Evolutionary conservation across 2,113 vertebrate genomes (phyloP).

Genomic region (Perca schrenkii): DNA sequence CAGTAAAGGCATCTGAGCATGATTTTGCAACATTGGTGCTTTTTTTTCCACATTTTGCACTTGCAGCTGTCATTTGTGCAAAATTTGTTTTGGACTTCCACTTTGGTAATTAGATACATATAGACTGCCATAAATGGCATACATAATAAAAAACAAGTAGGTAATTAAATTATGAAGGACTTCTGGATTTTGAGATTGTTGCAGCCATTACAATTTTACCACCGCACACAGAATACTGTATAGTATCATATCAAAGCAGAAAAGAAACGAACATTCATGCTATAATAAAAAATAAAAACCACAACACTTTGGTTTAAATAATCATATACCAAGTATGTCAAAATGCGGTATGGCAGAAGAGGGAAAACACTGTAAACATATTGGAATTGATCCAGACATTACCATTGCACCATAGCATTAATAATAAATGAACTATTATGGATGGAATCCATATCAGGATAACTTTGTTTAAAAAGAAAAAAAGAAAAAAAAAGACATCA

Average conservation of each 20-base stretch:
- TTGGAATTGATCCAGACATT: background rate
- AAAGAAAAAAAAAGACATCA: constrained; percentile 4
- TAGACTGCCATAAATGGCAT: background rate
- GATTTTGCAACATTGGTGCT: too few relatives aligned
- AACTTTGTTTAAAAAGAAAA: background rate
- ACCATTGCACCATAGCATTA: background rate
- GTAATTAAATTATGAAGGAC: too few relatives aligned
- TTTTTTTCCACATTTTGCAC: too few relatives aligned
- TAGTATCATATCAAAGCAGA: too few relatives aligned
- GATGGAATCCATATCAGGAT: background rate
- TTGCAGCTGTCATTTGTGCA: too few relatives aligned
- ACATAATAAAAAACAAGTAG: too few relatives aligned
- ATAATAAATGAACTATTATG: background rate
- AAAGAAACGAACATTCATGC: too few relatives aligned
- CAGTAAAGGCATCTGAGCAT: too few relatives aligned
- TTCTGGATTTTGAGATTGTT: background rate
- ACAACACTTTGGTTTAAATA: background rate
- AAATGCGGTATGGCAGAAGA: background rate
- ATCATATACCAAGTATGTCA: background rate
- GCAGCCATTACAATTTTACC: background rate
- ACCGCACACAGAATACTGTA: background rate
- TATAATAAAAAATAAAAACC: background rate
- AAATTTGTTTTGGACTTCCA: background rate
- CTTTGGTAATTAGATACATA: background rate
- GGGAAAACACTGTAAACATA: background rate